Evolutionary conservation across 2,113 vertebrate species (phyloP).

Genomic region (Ceratotherium simum): DNA sequence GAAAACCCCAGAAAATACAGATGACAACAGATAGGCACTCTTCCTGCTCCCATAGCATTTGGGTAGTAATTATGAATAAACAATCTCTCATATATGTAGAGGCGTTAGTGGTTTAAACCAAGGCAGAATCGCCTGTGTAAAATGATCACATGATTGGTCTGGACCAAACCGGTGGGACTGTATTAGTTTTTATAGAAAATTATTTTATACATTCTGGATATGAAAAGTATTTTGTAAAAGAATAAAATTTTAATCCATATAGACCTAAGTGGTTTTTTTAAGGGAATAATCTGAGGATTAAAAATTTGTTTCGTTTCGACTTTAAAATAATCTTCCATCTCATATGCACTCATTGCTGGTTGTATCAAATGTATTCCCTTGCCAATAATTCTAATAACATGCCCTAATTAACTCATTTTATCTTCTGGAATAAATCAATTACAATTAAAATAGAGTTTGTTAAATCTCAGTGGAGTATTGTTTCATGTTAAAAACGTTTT

Average conservation of each 20-base stretch:
- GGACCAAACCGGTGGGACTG: not conserved
- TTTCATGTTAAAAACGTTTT: constrained; percentile 88
- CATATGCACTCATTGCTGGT: constrained; percentile 70
- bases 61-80: not conserved
- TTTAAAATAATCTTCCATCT: constrained; percentile 81
- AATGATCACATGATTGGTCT: not conserved
- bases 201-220: not conserved
- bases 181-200: not conserved
- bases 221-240: not conserved
- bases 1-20: not conserved
- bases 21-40: not conserved
- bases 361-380: constrained; percentile 81
- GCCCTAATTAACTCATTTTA: constrained; percentile 89
- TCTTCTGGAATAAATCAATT: constrained; percentile 89
- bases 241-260: not conserved
- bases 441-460: constrained; percentile 89
- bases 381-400: constrained; percentile 83
- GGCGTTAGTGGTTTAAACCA: not conserved
- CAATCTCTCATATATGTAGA: not conserved
- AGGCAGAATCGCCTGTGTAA: not conserved
- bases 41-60: not conserved
- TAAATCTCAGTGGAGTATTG: constrained; percentile 84
- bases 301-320: constrained; percentile 79
- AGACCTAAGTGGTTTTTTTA: constrained; percentile 37
- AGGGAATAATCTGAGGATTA: constrained; percentile 64